phyloP scores from a whole-genome alignment of 2,888 invertebrate species.

The Blastobasis adustella region DNA sequence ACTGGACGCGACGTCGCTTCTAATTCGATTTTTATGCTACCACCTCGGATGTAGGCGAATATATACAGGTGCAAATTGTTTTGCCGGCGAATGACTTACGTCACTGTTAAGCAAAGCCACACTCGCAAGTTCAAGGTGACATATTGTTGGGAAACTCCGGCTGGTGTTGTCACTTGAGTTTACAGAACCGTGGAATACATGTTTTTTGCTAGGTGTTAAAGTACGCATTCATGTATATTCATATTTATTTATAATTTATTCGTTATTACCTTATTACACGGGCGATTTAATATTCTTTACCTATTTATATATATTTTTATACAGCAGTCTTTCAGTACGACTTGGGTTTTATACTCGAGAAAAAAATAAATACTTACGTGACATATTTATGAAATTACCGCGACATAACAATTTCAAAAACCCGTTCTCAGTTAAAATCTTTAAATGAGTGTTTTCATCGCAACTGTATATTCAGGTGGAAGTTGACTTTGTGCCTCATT shows the following conservation, averaged over 20 bases:
- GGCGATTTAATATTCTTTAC: too few relatives aligned
- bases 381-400: too few relatives aligned
- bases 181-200: not conserved
- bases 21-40: slow-evolving; percentile 9
- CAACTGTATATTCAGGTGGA: slow-evolving; percentile 50
- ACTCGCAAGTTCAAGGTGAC: slow-evolving; percentile 62
- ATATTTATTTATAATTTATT: too few relatives aligned
- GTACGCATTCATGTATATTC: too few relatives aligned
- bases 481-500: slow-evolving; percentile 9
- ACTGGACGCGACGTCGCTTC: not conserved
- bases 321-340: too few relatives aligned
- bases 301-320: too few relatives aligned
- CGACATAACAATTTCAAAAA: too few relatives aligned
- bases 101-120: slow-evolving; percentile 44
- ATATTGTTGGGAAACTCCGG: slow-evolving; percentile 24
- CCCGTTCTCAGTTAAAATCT: too few relatives aligned
- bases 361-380: too few relatives aligned
- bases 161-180: slow-evolving; percentile 7
- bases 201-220: too few relatives aligned
- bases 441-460: slow-evolving; percentile 4
- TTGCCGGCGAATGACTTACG: slow-evolving; percentile 60
- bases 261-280: too few relatives aligned
- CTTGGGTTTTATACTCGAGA: too few relatives aligned
- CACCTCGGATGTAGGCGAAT: slow-evolving; percentile 23
- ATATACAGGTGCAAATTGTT: slow-evolving; percentile 49